Evolutionary conservation across 2,113 vertebrate species (phyloP).

Genomic region (Gadus macrocephalus): DNA sequence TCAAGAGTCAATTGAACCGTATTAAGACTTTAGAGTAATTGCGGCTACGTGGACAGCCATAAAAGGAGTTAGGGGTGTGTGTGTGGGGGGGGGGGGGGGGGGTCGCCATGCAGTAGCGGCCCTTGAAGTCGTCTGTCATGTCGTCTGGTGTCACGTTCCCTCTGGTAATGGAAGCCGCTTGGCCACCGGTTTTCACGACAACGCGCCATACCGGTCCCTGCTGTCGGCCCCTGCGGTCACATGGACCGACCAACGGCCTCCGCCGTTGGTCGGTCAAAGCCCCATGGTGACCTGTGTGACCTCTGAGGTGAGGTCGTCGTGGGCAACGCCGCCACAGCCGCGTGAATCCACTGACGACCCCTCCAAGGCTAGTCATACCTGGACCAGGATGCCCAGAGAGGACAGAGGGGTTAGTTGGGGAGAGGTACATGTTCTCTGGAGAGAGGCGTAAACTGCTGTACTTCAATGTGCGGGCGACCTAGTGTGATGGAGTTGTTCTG

Average conservation of each 20-base stretch:
- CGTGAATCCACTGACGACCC: conserved; percentile 79
- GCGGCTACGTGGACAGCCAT: neutral
- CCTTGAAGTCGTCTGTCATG: too few species aligned
- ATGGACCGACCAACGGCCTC: too few species aligned
- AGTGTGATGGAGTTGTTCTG: too few species aligned
- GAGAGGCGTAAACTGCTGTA: too few species aligned
- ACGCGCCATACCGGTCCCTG: neutral
- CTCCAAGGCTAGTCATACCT: conserved; percentile 95
- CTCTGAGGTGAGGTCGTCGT: conserved; percentile 81
- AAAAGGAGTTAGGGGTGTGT: neutral
- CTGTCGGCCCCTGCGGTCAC: too few species aligned
- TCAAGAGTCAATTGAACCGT: neutral
- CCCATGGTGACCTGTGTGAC: conserved; percentile 74
- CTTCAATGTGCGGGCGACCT: neutral
- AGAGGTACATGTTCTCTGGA: neutral
- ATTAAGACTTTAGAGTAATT: neutral
- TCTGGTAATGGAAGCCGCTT: too few species aligned
- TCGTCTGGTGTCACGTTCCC: too few species aligned
- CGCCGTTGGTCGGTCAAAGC: conserved; percentile 46
- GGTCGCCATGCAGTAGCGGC: neutral
- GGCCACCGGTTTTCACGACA: neutral
- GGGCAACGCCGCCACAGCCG: conserved; percentile 48
- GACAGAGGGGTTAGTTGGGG: neutral
- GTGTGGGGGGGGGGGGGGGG: neutral
- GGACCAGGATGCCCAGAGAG: conserved; percentile 29